phyloP scores from a whole-genome alignment of 1,140 invertebrate genomes.

The Lordiphosa stackelbergi region DNA sequence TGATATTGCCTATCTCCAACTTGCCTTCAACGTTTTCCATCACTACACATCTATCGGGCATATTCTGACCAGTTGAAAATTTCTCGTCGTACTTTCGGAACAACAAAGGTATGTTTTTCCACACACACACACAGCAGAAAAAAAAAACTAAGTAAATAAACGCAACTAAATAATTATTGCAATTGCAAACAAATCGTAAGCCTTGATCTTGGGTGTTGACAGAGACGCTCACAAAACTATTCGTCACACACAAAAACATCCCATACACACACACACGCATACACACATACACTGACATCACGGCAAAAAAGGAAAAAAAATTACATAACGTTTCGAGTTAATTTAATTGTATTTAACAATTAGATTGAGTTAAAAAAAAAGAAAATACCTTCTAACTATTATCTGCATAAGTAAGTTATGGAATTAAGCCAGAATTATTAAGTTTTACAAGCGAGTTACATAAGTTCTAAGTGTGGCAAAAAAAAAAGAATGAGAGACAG shows the following conservation, averaged over 20 bases:
- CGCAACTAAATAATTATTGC: constrained; percentile 30
- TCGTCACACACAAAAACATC: constrained; percentile 33
- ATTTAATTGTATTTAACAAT: constrained; percentile 9
- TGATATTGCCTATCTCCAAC: constrained; percentile 36
- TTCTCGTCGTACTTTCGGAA: constrained; percentile 64
- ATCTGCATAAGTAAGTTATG: constrained; percentile 46
- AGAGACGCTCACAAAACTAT: constrained; percentile 38
- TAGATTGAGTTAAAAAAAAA: constrained; percentile 29
- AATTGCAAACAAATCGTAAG: constrained; percentile 48
- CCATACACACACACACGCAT: constrained; percentile 16
- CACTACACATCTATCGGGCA: constrained; percentile 50
- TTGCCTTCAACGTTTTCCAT: constrained; percentile 10
- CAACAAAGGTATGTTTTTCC: constrained; percentile 70
- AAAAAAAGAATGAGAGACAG: constrained; percentile 13
- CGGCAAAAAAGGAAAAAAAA: constrained; percentile 51
- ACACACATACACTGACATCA: constrained; percentile 40
- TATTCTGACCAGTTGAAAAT: constrained; percentile 58
- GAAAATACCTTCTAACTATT: constrained; percentile 34
- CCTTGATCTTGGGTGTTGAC: constrained; percentile 35
- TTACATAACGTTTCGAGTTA: constrained; percentile 56
- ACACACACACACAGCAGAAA: constrained; percentile 20
- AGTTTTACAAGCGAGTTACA: constrained; percentile 42
- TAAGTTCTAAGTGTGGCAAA: constrained; percentile 38
- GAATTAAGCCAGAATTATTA: constrained; percentile 29
- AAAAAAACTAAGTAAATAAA: constrained; percentile 22